Evolutionary conservation across 2,888 invertebrate species (phyloP).

Genomic region (Melolontha melolontha): DNA sequence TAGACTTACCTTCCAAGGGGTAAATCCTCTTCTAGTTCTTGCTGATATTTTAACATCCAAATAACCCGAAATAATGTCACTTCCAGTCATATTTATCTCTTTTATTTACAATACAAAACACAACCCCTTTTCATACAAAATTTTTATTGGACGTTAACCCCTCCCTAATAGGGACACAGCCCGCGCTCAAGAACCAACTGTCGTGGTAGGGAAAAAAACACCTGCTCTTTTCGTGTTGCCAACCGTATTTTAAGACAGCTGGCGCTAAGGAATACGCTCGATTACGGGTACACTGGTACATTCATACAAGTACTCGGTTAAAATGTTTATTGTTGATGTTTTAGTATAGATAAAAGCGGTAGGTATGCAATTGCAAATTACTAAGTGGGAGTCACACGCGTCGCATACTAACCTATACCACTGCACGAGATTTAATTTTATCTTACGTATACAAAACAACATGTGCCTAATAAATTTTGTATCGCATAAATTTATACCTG

Average conservation of each 20-base stretch:
- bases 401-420: constrained; percentile 5
- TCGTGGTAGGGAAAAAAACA: constrained; percentile 38
- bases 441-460: no score
- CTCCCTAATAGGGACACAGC: constrained; percentile 42
- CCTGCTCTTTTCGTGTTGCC: constrained; percentile 40
- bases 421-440: no score
- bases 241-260: constrained; percentile 31
- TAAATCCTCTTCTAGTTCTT: constrained; percentile 71
- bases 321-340: constrained; percentile 27
- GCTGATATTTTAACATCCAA: constrained; percentile 75
- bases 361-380: constrained; percentile 6
- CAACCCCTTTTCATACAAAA: constrained; percentile 10
- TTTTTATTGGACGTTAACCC: constrained; percentile 41
- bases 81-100: constrained; percentile 50
- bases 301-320: neutral
- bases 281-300: no score
- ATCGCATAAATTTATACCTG: no score
- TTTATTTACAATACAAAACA: constrained; percentile 21
- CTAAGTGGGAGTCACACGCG: constrained; percentile 18
- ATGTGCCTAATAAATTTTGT: no score
- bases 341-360: constrained; percentile 26
- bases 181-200: constrained; percentile 41
- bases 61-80: constrained; percentile 69
- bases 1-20: constrained; percentile 73
- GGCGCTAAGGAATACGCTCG: neutral